Evolutionary conservation across 2,797 vertebrate genomes (phyloP).

Genomic region (Neosalanx taihuensis): DNA sequence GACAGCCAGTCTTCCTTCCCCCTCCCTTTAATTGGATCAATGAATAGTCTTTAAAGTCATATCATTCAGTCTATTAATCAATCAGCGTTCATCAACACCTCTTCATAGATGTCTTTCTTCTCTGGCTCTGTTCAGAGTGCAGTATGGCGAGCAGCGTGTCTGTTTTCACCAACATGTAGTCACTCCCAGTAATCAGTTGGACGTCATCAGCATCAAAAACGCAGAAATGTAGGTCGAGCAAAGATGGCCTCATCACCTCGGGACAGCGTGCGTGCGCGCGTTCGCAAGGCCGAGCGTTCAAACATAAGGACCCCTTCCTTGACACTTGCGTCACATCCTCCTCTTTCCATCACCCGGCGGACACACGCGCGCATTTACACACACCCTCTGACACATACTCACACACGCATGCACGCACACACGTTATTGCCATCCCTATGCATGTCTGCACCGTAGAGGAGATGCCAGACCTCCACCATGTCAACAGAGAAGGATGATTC

Average conservation of each 20-base stretch:
- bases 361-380: not conserved
- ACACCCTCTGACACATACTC: not conserved
- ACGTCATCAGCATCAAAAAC: not conserved
- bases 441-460: constrained; percentile 52
- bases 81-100: no score
- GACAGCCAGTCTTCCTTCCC: no score
- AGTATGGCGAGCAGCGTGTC: not conserved
- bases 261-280: constrained; percentile 4
- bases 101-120: no score
- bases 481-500: constrained; percentile 66
- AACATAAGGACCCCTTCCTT: not conserved
- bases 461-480: constrained; percentile 63
- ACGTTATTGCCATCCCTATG: constrained; percentile 25
- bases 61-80: no score
- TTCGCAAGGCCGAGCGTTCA: not conserved
- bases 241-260: constrained; percentile 11
- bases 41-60: no score
- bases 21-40: no score
- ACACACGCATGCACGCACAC: not conserved
- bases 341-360: not conserved
- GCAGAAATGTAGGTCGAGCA: constrained; percentile 1
- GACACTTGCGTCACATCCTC: constrained; percentile 1
- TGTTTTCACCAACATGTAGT: not conserved
- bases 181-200: not conserved
- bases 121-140: not conserved